These are phyloP conservation scores for Pagrus major DNA, from an alignment of 2,113 vertebrate genomes.

Conservation along the genomic window DNA sequence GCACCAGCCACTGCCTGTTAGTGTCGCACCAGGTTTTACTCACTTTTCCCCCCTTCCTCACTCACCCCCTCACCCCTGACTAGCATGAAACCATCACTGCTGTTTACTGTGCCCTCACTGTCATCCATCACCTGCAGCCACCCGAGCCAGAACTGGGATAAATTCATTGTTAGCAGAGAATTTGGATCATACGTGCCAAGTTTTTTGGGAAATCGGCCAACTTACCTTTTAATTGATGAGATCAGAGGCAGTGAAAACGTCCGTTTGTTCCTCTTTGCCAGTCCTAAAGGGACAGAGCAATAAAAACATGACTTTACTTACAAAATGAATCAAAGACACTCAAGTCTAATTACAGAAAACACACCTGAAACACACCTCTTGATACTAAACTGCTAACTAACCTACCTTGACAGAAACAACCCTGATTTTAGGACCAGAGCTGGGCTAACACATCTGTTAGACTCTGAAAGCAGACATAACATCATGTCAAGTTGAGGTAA, in stretches of 20 bases:
- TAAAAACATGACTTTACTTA: too few relatives aligned
- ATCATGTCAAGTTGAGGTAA: not conserved
- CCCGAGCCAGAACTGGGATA: slow-evolving; percentile 58
- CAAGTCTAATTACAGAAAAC: too few relatives aligned
- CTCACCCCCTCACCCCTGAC: slow-evolving; percentile 65
- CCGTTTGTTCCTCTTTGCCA: not conserved
- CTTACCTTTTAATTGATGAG: slow-evolving; percentile 13
- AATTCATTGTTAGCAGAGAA: slow-evolving; percentile 1
- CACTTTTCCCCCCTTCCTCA: slow-evolving; percentile 86
- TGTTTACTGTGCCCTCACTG: slow-evolving; percentile 52
- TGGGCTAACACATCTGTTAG: not conserved
- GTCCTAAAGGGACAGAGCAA: not conserved
- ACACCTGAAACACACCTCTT: too few relatives aligned
- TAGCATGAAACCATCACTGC: slow-evolving; percentile 73
- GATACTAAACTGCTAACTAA: too few relatives aligned
- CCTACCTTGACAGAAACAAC: not conserved
- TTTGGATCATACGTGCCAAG: not conserved
- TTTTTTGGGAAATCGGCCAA: not conserved
- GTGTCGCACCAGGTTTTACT: slow-evolving; percentile 96
- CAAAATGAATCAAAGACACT: too few relatives aligned
- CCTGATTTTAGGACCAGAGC: not conserved
- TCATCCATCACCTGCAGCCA: slow-evolving; percentile 51
- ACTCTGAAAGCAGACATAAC: not conserved
- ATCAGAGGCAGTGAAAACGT: not conserved
- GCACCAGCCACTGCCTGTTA: slow-evolving; percentile 99